phyloP scores from a whole-genome alignment of 2,797 vertebrate species.

The Graptemys geographica region DNA sequence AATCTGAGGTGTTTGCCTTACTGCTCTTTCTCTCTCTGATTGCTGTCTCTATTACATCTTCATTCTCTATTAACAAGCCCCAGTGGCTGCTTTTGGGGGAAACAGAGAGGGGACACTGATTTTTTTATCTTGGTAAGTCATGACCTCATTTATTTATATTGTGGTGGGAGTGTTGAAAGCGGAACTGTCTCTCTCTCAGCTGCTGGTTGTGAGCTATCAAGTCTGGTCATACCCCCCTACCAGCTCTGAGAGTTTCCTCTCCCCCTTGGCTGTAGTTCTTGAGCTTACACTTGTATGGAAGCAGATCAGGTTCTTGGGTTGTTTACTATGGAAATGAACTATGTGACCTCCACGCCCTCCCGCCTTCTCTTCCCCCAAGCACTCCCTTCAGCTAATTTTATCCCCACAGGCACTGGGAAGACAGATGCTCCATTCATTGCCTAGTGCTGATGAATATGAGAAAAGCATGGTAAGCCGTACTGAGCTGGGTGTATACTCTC shows the following conservation, averaged over 20 bases:
- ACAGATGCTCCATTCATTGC: background rate
- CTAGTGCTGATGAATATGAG: background rate
- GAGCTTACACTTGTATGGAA: background rate
- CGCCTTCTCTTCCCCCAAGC: background rate
- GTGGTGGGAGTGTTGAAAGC: conserved; percentile 31
- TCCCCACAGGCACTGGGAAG: background rate
- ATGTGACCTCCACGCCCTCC: background rate
- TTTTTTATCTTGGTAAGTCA: background rate
- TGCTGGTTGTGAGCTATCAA: background rate
- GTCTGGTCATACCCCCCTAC: conserved; percentile 7
- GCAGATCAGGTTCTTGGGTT: conserved; percentile 15
- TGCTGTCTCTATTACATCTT: background rate
- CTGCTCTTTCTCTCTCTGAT: background rate
- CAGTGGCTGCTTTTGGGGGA: background rate
- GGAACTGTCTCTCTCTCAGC: background rate
- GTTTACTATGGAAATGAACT: conserved; percentile 44
- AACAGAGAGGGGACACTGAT: background rate
- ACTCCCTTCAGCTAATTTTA: background rate
- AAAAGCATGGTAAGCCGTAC: background rate
- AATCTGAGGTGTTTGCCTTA: background rate
- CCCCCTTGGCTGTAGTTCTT: background rate
- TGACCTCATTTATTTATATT: conserved; percentile 16
- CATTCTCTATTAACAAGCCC: background rate
- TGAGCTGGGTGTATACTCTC: rapidly evolving
- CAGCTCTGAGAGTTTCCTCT: conserved; percentile 36